Conservation (phyloP, 2,888 invertebrate species). For the Scrobipalpa atriplicella region DNA sequence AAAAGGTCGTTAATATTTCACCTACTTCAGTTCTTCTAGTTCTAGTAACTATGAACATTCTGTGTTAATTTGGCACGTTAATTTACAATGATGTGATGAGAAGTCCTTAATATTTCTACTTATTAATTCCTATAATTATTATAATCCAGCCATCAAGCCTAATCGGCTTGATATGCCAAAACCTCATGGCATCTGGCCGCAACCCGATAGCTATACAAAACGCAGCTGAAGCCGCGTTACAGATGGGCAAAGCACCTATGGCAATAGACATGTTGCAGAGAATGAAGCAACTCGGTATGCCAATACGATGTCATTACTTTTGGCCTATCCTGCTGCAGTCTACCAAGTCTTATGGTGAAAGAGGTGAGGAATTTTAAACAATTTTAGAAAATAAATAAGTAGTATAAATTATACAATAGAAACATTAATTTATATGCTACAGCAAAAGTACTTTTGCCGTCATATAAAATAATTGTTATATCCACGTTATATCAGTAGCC, state of each 20-base stretch:
- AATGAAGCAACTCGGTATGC: slow-evolving; percentile 67
- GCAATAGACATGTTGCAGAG: slow-evolving; percentile 71
- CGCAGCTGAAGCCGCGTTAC: slow-evolving; percentile 80
- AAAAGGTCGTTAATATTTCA: too few relatives aligned
- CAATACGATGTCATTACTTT: slow-evolving; percentile 84
- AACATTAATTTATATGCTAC: too few relatives aligned
- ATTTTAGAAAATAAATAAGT: neutral
- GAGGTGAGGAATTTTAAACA: slow-evolving; percentile 55
- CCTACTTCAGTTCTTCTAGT: too few relatives aligned
- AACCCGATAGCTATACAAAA: slow-evolving; percentile 78
- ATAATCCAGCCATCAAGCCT: slow-evolving; percentile 67
- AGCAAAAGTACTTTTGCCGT: too few relatives aligned
- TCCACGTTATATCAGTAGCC: too few relatives aligned
- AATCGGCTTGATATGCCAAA: slow-evolving; percentile 69
- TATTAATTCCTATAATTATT: too few relatives aligned
- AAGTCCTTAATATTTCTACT: too few relatives aligned
- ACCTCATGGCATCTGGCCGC: slow-evolving; percentile 70
- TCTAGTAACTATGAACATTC: too few relatives aligned
- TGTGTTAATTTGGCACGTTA: too few relatives aligned
- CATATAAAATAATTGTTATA: too few relatives aligned
- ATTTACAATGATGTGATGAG: too few relatives aligned
- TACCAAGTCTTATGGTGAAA: slow-evolving; percentile 78
- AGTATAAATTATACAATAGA: too few relatives aligned
- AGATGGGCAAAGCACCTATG: slow-evolving; percentile 65
- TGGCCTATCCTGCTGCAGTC: slow-evolving; percentile 84